phyloP scores from a whole-genome alignment of 2,888 invertebrate species.

The Merodon equestris region DNA sequence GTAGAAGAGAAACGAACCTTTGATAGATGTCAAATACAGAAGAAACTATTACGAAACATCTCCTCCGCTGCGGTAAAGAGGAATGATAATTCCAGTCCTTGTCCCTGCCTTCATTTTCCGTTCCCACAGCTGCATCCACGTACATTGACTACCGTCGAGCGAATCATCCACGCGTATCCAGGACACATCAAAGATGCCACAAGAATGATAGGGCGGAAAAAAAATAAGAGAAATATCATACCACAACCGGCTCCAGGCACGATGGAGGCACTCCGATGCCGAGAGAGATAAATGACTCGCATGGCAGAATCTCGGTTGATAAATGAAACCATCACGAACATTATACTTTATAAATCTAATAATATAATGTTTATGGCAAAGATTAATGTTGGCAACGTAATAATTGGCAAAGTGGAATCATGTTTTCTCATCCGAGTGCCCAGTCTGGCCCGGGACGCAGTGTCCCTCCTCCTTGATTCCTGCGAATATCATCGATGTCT shows the following conservation, averaged over 20 bases:
- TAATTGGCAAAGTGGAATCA: slow-evolving; percentile 69
- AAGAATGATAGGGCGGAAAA: not conserved
- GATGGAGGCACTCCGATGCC: not conserved
- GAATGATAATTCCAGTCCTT: slow-evolving; percentile 32
- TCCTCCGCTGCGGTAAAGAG: slow-evolving; percentile 13
- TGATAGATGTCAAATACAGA: slow-evolving; percentile 43
- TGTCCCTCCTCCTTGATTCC: slow-evolving; percentile 33
- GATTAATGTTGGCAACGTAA: slow-evolving; percentile 70
- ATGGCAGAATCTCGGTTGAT: slow-evolving; percentile 69
- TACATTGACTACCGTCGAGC: slow-evolving; percentile 4
- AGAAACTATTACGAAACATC: not conserved
- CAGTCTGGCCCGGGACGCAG: slow-evolving; percentile 11
- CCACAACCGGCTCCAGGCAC: slow-evolving; percentile 32
- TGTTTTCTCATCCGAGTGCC: slow-evolving; percentile 29
- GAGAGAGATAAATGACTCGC: slow-evolving; percentile 65
- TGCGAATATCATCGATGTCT: slow-evolving; percentile 64
- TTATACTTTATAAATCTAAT: slow-evolving; percentile 71
- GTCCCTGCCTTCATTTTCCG: slow-evolving; percentile 23
- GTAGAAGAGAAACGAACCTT: slow-evolving; percentile 7
- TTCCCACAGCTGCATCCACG: slow-evolving; percentile 27
- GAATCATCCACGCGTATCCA: slow-evolving; percentile 27
- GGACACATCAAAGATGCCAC: slow-evolving; percentile 16
- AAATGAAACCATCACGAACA: slow-evolving; percentile 71
- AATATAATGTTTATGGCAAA: slow-evolving; percentile 72
- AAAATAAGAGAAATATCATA: slow-evolving; percentile 1